phyloP scores from a whole-genome alignment of 1,140 invertebrate species.

The Colletes latitarsis region DNA sequence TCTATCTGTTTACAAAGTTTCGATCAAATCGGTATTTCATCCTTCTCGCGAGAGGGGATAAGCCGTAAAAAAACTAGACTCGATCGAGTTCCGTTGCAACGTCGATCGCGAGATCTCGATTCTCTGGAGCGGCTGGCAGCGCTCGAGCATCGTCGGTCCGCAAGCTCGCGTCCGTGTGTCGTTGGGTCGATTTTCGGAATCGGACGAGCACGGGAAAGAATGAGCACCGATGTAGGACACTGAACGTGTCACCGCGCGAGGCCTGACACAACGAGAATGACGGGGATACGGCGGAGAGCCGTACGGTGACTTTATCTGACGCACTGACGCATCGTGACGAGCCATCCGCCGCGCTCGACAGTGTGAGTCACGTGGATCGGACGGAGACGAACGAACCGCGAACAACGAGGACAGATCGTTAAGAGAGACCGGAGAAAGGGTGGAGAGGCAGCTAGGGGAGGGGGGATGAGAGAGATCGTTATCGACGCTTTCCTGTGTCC shows the following conservation, averaged over 20 bases:
- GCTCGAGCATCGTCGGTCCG: no score
- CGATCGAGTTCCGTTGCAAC: no score
- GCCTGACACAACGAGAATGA: slow-evolving; percentile 61
- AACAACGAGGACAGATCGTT: slow-evolving; percentile 34
- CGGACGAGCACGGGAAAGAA: slow-evolving; percentile 1
- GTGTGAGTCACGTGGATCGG: slow-evolving; percentile 57
- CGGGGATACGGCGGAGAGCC: slow-evolving; percentile 48
- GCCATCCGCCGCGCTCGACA: slow-evolving; percentile 55
- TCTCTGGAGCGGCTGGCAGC: no score
- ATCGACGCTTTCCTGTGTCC: slow-evolving; percentile 80
- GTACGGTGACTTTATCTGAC: slow-evolving; percentile 66
- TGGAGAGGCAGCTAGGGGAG: not conserved
- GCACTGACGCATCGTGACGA: slow-evolving; percentile 68
- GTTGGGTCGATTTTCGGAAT: slow-evolving; percentile 34
- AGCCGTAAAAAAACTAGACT: no score
- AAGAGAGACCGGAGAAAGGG: slow-evolving; percentile 32
- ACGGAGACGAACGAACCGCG: slow-evolving; percentile 23
- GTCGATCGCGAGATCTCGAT: no score
- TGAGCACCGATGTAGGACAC: slow-evolving; percentile 49
- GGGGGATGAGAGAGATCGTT: slow-evolving; percentile 70
- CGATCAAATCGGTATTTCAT: no score
- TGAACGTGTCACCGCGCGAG: slow-evolving; percentile 52
- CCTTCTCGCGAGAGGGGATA: no score
- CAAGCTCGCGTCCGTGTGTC: no score
- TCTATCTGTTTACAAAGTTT: no score